Evolutionary conservation across 64 coral and sea anemone genomes (phyloP), one percentile per base, ranked within the genome.

Genomic region (Cladopsammia gracilis): DNA sequence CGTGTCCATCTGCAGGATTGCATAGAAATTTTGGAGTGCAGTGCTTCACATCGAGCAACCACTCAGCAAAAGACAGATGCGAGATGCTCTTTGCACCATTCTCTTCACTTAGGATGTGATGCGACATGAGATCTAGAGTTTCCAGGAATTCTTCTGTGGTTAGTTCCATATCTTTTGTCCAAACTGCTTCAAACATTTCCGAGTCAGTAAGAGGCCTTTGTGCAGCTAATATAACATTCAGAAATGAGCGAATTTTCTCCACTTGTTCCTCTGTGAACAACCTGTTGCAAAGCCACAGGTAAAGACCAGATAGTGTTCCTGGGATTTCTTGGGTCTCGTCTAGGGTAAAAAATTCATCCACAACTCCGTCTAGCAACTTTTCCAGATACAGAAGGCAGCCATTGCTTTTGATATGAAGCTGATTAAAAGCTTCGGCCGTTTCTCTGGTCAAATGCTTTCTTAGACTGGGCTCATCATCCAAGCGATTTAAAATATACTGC

Each of bases 321-420:
- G 98, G 98, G 73, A 99, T 99, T 46, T 96, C 94, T 48, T 73
- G 83, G 5, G 93, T 92, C 75, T 99, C 94, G 6, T 99, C 98
- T 44, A 99, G 67, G 23, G 91, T 91, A 64, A 99, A 96, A 81
- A 93, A 82, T 71, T 90, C 94, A 62, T 91, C 92, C 19, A 93
- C 60, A 16, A 99, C 86, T 54, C 95, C 91, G 78, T 99, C 94
- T 51, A 99, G 70, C 70, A 99, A 86, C 73, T 99, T 96, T 78
- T 99, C 98, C 10, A 99, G 78, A 78, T 99, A 99, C 1, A 99
- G 89, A 89, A 99, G 90, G 72, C 98, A 99, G 13, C 98, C 98
- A 81, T 96, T 99, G 44, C 98, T 99, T 71, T 99, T 99, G 53
- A 99, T 96, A 65, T 99, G 98, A 64, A 99, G 94, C 77, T 96